These are phyloP conservation scores for Podabrus alpinus DNA, from an alignment of 2,888 invertebrate species.

Conservation along the genomic window DNA sequence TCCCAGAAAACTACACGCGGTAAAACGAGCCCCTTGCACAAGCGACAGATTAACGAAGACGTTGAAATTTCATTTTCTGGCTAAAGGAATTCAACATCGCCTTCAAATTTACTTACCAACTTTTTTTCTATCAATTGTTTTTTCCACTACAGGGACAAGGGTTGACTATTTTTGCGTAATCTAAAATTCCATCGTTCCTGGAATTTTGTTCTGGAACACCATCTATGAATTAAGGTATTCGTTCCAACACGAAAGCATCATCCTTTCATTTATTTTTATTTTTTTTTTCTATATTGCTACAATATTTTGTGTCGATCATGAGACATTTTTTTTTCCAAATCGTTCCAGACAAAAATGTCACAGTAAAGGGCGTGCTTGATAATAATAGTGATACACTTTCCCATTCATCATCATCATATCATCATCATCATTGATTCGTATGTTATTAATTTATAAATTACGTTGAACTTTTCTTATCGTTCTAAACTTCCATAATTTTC, in stretches of 20 bases:
- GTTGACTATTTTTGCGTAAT: conserved; percentile 45
- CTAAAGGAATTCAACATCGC: conserved; percentile 46
- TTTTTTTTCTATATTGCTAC: neutral
- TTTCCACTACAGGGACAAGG: conserved; percentile 35
- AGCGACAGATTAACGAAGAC: conserved; percentile 56
- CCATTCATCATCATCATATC: conserved; percentile 8
- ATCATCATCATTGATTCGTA: neutral
- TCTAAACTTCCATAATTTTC: conserved; percentile 13
- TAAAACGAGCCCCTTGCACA: conserved; percentile 63
- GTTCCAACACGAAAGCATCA: neutral
- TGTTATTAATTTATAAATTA: neutral
- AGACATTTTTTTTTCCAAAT: conserved; percentile 17
- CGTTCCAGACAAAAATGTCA: conserved; percentile 17
- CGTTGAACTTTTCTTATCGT: conserved; percentile 7
- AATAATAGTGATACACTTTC: conserved; percentile 29
- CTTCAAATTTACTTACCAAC: conserved; percentile 2
- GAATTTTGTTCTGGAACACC: conserved; percentile 32
- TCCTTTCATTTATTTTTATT: neutral
- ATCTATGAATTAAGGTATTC: neutral
- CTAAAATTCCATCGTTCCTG: conserved; percentile 43
- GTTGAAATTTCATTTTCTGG: conserved; percentile 52
- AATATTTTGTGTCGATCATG: neutral
- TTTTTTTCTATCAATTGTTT: conserved; percentile 16
- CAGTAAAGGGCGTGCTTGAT: conserved; percentile 15
- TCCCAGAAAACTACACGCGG: conserved; percentile 58